Conservation (phyloP, 1,140 invertebrate species). For the Dreissena rostriformis region DNA sequence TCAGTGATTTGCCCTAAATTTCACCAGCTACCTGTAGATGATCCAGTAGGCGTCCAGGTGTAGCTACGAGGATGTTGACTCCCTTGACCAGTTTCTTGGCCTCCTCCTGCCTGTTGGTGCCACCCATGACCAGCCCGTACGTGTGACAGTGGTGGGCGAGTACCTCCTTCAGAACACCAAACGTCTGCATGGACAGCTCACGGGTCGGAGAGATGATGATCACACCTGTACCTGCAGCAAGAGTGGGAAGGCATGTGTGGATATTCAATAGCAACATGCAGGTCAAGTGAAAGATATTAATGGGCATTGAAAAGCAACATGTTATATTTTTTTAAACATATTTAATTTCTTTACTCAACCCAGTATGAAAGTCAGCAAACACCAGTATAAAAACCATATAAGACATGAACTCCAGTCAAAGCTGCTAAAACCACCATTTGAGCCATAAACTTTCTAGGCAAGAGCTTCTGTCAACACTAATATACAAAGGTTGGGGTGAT, state of each 20-base stretch:
- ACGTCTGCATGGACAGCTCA: constrained; percentile 99
- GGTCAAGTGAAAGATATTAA: too few relatives aligned
- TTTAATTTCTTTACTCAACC: too few relatives aligned
- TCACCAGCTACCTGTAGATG: constrained; percentile 89
- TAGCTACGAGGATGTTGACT: constrained; percentile 99
- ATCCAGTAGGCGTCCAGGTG: constrained; percentile 98
- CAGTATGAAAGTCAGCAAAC: too few relatives aligned
- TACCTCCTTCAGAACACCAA: constrained; percentile 97
- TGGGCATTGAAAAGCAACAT: neutral
- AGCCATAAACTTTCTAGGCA: too few relatives aligned
- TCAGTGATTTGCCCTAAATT: too few relatives aligned
- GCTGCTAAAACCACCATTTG: too few relatives aligned
- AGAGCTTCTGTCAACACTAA: too few relatives aligned
- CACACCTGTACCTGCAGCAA: constrained; percentile 91
- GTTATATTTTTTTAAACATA: too few relatives aligned
- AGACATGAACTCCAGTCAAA: too few relatives aligned
- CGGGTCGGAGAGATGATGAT: constrained; percentile 98
- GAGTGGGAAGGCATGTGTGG: neutral
- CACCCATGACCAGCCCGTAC: constrained; percentile 94
- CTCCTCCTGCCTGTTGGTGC: constrained; percentile 95
- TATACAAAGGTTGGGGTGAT: too few relatives aligned
- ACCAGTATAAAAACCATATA: too few relatives aligned
- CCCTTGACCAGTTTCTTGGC: constrained; percentile 94
- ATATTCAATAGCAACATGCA: too few relatives aligned
- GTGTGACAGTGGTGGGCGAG: constrained; percentile 86